Base-by-base conservation (phyloP, 1,140 invertebrate species). In the Danaus plexippus region DNA sequence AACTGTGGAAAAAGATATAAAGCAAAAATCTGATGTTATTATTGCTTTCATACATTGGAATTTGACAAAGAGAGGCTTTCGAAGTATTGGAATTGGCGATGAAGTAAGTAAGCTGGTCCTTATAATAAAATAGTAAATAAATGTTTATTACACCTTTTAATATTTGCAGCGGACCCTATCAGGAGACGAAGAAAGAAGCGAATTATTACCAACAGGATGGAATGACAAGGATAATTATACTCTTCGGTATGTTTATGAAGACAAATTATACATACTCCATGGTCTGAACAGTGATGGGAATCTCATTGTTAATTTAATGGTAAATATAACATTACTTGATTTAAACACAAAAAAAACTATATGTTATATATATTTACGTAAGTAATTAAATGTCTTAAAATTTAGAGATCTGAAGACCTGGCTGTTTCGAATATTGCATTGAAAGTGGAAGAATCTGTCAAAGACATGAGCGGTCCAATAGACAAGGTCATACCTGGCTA, bases 41-140 rank as follows among this genome's bases (percentile, higher is more conserved):
- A 77, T 94, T 45, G 88, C 91, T 13, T 89, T 95, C 46, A 80
- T 90, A 15, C 94, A 95, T 73, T 94, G 92, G 88, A 90, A 91
- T 73, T 75, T 94, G 1, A 87, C 91, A 0, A 94, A 92, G 77
- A 90, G 90, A 74, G 92, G 91, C 42, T 94, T 93, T 63, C 89
- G 89, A 58, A 94, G 91, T 67, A 88, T 94, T 60, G 93, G 93
- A 47, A 77, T 92, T 43, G 92, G 92, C 4, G 92, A 94, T 72
- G 88, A 90, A 61, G 92, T 93, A 84, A 77, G 71, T 51, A 13
- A 41, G 2, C 40, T 6, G 11, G 1, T 47, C 42, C 42, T 11
- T 5, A 40, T 9, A 8, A 32, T 43, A 11, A 4, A 22, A 44
- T 55, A 41, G 48, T n/a, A 32, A n/a, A 40, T 46, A 47, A 10